phyloP scores from a whole-genome alignment of 1,140 invertebrate species.

The Zaprionus camerounensis region DNA sequence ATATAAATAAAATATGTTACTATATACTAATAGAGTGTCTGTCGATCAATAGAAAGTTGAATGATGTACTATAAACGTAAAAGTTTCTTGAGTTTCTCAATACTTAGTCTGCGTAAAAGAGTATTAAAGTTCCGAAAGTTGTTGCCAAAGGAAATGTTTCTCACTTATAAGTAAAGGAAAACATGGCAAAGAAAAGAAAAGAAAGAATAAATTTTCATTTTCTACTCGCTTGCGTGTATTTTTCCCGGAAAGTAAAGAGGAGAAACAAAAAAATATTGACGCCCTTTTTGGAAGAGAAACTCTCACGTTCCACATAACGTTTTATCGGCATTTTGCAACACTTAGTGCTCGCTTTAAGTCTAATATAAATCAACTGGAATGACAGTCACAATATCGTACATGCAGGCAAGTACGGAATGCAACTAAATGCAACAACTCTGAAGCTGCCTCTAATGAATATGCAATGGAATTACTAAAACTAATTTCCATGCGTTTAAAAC shows the following conservation, averaged over 20 bases:
- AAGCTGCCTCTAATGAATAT: slow-evolving; percentile 18
- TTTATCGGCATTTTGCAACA: slow-evolving; percentile 60
- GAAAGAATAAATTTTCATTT: slow-evolving; percentile 64
- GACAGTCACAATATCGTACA: not conserved
- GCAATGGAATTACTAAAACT: slow-evolving; percentile 8
- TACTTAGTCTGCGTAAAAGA: not conserved
- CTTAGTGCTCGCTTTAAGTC: slow-evolving; percentile 34
- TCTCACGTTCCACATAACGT: slow-evolving; percentile 65
- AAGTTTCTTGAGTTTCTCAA: not conserved
- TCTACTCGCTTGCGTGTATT: slow-evolving; percentile 38
- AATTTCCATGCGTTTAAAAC: slow-evolving; percentile 24
- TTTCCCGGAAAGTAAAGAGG: slow-evolving; percentile 27
- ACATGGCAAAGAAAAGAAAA: slow-evolving; percentile 37
- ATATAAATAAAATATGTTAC: not conserved
- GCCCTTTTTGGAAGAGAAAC: slow-evolving; percentile 31
- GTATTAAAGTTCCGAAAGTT: slow-evolving; percentile 11
- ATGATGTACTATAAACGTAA: not conserved
- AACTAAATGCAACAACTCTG: not conserved
- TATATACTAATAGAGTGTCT: not conserved
- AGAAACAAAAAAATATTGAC: slow-evolving; percentile 23
- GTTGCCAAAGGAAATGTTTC: not conserved
- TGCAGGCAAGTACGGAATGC: not conserved
- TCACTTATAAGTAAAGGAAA: slow-evolving; percentile 5
- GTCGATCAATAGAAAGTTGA: not conserved
- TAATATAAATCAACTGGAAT: slow-evolving; percentile 19